Evolutionary conservation across 2,888 invertebrate genomes (phyloP).

Genomic region (Noctua pronuba): DNA sequence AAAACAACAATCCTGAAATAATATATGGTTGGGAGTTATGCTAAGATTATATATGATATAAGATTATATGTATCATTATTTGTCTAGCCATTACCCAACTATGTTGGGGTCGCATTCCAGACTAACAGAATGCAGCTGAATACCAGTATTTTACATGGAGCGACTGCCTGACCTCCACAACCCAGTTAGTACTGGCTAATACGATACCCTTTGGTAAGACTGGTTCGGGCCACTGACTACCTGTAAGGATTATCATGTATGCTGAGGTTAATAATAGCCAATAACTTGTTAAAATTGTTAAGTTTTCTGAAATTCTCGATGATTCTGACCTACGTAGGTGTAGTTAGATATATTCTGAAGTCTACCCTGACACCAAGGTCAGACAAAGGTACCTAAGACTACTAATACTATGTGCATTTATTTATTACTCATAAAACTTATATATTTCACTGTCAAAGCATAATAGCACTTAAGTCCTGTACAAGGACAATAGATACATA

Average conservation of each 20-base stretch:
- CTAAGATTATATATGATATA: no score
- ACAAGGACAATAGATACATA: conserved; percentile 33
- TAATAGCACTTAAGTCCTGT: conserved; percentile 26
- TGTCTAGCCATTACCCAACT: no score
- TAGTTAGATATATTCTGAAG: background rate
- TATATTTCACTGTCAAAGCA: conserved; percentile 43
- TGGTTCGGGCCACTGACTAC: no score
- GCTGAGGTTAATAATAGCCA: background rate
- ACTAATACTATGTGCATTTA: conserved; percentile 39
- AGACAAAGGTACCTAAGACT: background rate
- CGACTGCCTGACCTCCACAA: no score
- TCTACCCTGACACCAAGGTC: conserved; percentile 5
- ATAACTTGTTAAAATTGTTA: background rate
- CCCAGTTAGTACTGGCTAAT: no score
- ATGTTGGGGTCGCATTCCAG: no score
- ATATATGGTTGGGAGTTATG: no score
- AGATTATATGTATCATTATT: no score
- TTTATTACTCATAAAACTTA: conserved; percentile 12
- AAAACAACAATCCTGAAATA: no score
- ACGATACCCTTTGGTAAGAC: no score
- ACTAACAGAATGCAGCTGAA: no score
- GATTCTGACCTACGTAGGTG: background rate
- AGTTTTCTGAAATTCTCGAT: background rate
- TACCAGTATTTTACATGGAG: no score
- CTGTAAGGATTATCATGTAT: background rate